Conservation (phyloP, 2,888 invertebrate genomes). For the Biston betularia region DNA sequence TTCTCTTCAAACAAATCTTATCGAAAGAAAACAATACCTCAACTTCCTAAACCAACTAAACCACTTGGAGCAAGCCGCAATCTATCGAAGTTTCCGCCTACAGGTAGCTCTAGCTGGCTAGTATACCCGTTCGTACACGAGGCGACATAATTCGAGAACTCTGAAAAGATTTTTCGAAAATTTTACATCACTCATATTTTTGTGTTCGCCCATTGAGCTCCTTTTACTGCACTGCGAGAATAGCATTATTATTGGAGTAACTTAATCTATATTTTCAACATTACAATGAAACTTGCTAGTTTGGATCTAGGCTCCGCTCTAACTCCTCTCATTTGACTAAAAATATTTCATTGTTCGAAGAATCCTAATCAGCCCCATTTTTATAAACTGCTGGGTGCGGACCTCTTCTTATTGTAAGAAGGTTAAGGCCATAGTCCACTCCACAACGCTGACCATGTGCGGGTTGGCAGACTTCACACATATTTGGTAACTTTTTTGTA, state of each 20-base stretch:
- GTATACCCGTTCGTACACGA: not conserved
- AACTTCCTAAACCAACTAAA: conserved; percentile 35
- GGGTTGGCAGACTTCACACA: no score
- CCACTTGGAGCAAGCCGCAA: conserved; percentile 43
- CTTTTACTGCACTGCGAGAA: not conserved
- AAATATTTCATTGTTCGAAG: no score
- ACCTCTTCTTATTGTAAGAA: no score
- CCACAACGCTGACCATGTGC: no score
- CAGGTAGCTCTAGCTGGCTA: conserved; percentile 46
- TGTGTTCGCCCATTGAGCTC: not conserved
- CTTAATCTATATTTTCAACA: no score
- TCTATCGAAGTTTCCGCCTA: conserved; percentile 41
- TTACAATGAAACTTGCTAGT: not conserved
- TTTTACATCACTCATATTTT: not conserved
- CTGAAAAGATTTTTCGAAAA: not conserved
- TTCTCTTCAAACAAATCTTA: conserved; percentile 23
- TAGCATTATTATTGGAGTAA: not conserved
- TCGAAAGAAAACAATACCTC: conserved; percentile 28
- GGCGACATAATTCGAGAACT: not conserved
- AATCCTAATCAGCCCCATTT: no score
- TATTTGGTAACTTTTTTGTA: no score
- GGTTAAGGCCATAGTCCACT: no score
- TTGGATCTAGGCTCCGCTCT: not conserved
- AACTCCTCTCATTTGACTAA: no score
- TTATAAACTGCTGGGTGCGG: no score